A percentile compares a stretch with the other conserved stretches of the same genome.
phyloP scores from a whole-genome alignment of 1,140 invertebrate species.

The Atta texana region DNA sequence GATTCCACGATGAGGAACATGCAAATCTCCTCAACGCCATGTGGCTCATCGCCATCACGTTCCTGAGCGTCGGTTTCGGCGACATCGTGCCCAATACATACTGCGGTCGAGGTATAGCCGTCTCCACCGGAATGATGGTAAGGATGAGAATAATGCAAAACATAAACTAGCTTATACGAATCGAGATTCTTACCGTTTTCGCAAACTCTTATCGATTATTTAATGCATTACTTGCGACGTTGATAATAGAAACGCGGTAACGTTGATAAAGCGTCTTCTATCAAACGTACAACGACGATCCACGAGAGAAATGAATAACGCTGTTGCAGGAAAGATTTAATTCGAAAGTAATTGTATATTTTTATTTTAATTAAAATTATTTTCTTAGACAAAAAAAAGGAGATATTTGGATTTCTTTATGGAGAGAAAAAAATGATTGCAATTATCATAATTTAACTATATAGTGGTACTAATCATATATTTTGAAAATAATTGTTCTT shows the following conservation, averaged over 20 bases:
- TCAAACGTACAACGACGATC: background rate
- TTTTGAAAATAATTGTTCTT: no score
- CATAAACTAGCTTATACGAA: slow-evolving; percentile 22
- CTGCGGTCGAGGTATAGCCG: slow-evolving; percentile 98
- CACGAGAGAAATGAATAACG: background rate
- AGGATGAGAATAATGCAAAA: slow-evolving; percentile 83
- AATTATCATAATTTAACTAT: no score
- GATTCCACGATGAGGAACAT: slow-evolving; percentile 98
- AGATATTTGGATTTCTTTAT: background rate
- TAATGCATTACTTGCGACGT: background rate
- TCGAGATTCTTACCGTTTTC: slow-evolving; percentile 31
- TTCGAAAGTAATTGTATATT: background rate
- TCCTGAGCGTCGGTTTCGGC: slow-evolving; percentile 99
- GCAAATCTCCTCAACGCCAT: slow-evolving; percentile 99
- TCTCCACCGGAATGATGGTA: slow-evolving; percentile 99
- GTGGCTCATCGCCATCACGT: slow-evolving; percentile 99
- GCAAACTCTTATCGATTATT: background rate
- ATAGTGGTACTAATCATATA: no score
- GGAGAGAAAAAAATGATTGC: no score
- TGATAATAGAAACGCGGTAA: background rate
- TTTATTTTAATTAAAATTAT: background rate
- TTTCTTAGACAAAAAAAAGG: background rate
- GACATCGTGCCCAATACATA: slow-evolving; percentile 99
- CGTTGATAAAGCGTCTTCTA: background rate
- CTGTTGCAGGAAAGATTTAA: no score